Evolutionary conservation across 1,140 invertebrate genomes (phyloP), one percentile per base, ranked within the genome.

Genomic region (Halictus rubicundus): DNA sequence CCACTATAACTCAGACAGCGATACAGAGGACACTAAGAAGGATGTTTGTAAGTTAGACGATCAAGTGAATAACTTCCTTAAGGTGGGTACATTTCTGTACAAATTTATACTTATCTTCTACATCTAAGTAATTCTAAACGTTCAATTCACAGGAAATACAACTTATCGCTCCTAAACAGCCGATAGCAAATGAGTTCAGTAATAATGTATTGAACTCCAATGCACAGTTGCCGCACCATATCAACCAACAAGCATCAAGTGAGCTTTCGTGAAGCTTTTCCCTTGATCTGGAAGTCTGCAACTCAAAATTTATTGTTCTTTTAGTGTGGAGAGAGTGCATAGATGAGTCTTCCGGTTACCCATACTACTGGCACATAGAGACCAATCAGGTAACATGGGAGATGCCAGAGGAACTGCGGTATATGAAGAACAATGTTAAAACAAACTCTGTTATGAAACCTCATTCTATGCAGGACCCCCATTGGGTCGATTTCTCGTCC

Each of bases 331-430:
- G 96, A 92, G 94, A 96, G 88, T 96, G 96, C 83, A 94, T 94
- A 80, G 96, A 96, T 90, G 94, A 96, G 81, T 92, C 91, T 27
- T 95, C 95, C 9, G 95, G 96, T 37, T 96, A 95, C 90, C 93
- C 94, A 21, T 97, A 97, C 89, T 97, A 96, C 88, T 97, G 96
- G 96, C 95, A 96, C 87, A 94, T 93, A 16, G 92, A 94, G 70
- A 96, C 95, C 1, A 96, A 96, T 90, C 94, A 95, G 86, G 96
- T 96, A 3, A 96, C 95, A 14, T 97, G 96, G 96, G 95, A 96
- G 76, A 94, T 95, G 74, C 96, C 96, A 27, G 80, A 91, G 9
- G 95, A 95, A 84, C 93, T 94, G 68, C 93, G 91, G 23, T 85
- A 85, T 4, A 74, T 89, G 46, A 87, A 83, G 46, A 89, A 89